Percentiles rank a stretch among this genome's conserved stretches.
Evolutionary conservation across 2,888 invertebrate genomes (phyloP).

Genomic region (Busseola fusca): DNA sequence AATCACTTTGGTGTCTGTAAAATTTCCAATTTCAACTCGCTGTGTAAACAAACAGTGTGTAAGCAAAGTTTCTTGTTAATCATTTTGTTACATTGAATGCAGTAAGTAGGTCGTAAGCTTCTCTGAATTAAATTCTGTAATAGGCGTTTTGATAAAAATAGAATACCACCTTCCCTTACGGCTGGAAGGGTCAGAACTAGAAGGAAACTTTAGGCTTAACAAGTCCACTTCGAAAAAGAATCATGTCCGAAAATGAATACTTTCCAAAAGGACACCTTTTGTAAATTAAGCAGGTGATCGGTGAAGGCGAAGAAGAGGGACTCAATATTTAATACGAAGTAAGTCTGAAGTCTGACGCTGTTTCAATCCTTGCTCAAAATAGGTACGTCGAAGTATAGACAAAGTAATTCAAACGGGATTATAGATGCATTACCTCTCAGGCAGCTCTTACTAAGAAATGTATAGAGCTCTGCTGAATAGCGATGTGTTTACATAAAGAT

Average conservation of each 20-base stretch:
- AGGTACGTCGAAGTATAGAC: neutral
- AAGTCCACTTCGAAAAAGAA: neutral
- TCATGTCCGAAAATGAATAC: too few species aligned
- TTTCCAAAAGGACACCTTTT: neutral
- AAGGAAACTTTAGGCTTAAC: neutral
- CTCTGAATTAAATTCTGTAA: constrained; percentile 1
- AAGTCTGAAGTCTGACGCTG: neutral
- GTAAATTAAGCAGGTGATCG: neutral
- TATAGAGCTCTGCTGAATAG: neutral
- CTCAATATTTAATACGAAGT: neutral
- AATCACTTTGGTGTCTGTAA: constrained; percentile 29
- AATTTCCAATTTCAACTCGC: constrained; percentile 14
- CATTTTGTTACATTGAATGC: neutral
- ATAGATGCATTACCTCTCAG: constrained; percentile 21
- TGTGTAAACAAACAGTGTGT: constrained; percentile 3
- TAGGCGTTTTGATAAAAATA: neutral
- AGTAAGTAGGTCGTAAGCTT: neutral
- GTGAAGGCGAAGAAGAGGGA: neutral
- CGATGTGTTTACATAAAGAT: constrained; percentile 8
- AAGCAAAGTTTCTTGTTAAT: constrained; percentile 28
- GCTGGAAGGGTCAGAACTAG: neutral
- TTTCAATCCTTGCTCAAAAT: neutral
- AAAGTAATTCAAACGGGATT: constrained; percentile 8
- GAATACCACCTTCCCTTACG: neutral
- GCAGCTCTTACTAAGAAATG: constrained; percentile 9